Evolutionary conservation across 1,140 invertebrate species (phyloP), one percentile per base, ranked within the genome.

Genomic region (Drosophila nebulosa): DNA sequence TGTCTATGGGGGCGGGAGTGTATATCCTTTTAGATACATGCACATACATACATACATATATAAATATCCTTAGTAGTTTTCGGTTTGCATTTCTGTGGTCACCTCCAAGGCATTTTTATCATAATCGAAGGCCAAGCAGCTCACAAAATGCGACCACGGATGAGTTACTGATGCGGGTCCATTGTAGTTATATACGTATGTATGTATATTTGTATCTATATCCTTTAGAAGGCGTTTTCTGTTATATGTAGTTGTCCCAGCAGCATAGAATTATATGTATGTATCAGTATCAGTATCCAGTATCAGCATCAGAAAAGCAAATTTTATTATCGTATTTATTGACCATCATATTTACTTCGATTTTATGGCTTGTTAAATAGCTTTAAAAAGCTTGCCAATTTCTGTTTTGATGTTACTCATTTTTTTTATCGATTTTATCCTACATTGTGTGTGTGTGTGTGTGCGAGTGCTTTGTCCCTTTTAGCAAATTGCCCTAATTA

Each of bases 261-360:
- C 39, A 46, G 6, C 39, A 46, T 7, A 18, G 18, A 42, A 14
- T 21, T 46, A 46, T 46, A 46, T 46, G 39, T 7, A 16, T 42
- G 16, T 39, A 14, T 39, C 4, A 3, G 36, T 46, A 21, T 46
- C 66, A 46, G 16, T 46, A 46, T n/a, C n/a, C 4, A 3, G 36
- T 46, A 21, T 46, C 66, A 46, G 16, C 21, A 46, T 46, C 16
- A 21, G 39, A 46, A 46, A 21, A 46, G 16, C 39, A 46, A 46
- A 74, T 78, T 86, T 80, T 86, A 86, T 86, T 86, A 78, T 85
- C 80, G 69, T 68, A 79, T 85, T 85, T 85, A 85, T 85, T 79
- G 69, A 69, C 81, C 73, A 80, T 77, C 77, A 78, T 85, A 85
- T 85, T 85, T 85, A 85, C 65, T 63, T 64, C 60, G 42, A 58